Percentiles rank a stretch among this genome's conserved stretches.
Evolutionary conservation across 2,888 invertebrate genomes (phyloP).

Genomic region (Mythimna albipuncta): DNA sequence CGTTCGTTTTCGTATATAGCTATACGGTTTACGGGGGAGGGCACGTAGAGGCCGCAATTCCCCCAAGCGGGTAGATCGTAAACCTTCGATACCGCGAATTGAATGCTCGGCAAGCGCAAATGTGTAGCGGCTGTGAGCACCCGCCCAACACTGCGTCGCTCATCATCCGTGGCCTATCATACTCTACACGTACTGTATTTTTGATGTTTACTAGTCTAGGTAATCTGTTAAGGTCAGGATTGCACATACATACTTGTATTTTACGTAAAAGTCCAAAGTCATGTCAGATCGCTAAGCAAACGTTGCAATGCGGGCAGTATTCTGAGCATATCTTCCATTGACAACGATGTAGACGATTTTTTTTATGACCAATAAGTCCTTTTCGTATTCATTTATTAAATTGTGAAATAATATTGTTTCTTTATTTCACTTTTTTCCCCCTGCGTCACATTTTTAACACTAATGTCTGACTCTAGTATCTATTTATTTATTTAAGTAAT

Average conservation of each 20-base stretch:
- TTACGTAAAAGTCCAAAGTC: too few species aligned
- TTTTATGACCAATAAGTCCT: too few species aligned
- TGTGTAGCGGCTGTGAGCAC: conserved; percentile 79
- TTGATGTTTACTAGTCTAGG: conserved; percentile 6
- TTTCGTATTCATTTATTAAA: too few species aligned
- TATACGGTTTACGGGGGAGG: conserved; percentile 80
- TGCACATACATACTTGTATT: background rate
- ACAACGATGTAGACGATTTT: too few species aligned
- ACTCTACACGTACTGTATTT: conserved; percentile 28
- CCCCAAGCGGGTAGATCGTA: conserved; percentile 89
- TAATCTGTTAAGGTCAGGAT: background rate
- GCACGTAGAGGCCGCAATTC: conserved; percentile 87
- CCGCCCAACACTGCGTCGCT: conserved; percentile 65
- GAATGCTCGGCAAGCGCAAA: conserved; percentile 84
- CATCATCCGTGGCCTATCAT: conserved; percentile 47
- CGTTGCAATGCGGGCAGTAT: too few species aligned
- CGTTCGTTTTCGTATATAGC: conserved; percentile 76
- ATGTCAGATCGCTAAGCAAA: too few species aligned
- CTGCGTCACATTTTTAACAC: too few species aligned
- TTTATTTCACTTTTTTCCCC: too few species aligned
- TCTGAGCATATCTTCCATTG: too few species aligned
- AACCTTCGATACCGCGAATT: conserved; percentile 89
- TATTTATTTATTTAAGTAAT: too few species aligned
- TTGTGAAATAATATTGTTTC: too few species aligned
- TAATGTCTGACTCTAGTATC: too few species aligned